Evolutionary conservation across 2,113 vertebrate genomes (phyloP).

Genomic region (Marcusenius ussheri): DNA sequence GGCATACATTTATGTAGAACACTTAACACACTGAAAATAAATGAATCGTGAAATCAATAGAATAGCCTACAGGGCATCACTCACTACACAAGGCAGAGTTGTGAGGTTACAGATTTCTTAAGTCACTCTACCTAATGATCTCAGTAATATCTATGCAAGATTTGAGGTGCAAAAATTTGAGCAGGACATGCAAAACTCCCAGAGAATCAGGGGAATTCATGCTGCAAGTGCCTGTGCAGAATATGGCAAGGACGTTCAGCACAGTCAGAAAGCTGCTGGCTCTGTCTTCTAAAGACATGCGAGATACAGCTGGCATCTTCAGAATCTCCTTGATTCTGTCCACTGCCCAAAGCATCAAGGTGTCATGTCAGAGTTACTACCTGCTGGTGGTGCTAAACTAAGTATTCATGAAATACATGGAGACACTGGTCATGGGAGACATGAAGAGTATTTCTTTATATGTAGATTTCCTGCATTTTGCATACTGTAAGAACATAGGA

Average conservation of each 20-base stretch:
- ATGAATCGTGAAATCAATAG: background rate
- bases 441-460: background rate
- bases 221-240: background rate
- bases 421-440: background rate
- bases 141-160: background rate
- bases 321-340: background rate
- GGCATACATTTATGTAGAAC: background rate
- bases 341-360: background rate
- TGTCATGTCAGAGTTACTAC: background rate
- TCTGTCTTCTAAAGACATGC: background rate
- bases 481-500: background rate
- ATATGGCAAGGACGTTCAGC: background rate
- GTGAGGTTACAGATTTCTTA: background rate
- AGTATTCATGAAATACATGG: background rate
- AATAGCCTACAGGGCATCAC: background rate
- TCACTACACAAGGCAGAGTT: background rate
- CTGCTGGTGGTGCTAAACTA: background rate
- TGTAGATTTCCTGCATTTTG: background rate
- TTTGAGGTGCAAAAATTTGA: background rate
- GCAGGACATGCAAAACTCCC: background rate
- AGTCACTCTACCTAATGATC: background rate
- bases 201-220: background rate
- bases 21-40: background rate
- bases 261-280: background rate
- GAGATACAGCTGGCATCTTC: background rate